Evolutionary conservation across 1,140 invertebrate species (phyloP), one percentile per base, ranked within the genome.

Genomic region (Druon quercuslanigerum): DNA sequence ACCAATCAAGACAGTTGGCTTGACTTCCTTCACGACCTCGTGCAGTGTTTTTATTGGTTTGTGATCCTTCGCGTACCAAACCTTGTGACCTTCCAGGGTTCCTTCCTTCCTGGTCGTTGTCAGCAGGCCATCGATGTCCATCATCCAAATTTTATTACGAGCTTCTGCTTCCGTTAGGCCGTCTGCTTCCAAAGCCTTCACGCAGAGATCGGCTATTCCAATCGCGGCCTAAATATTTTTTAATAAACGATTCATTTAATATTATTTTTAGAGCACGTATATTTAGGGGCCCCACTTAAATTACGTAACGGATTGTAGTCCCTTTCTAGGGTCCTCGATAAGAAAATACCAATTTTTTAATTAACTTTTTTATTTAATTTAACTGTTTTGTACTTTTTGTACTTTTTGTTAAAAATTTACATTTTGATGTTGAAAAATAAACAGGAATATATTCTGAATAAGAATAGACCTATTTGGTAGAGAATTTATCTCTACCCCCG

Each of bases 1-100:
- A 96, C 96, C 97, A 89, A 98, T 98, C 57, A 98, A 87, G 82
- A 95, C 94, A 52, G 95, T 94, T 0, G 98, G 98, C 86, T 97
- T 96, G 33, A 98, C 92, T 87, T 96, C 93, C 54, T 94, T 94
- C 0, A 99, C 95, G 73, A 98, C 93, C 7, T 96, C 94, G 54
- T 94, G 91, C 12, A 99, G 93, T 87, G 95, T 93, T 77, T 95
- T 96, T 87, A 96, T 94, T 1, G 95, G 94, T 70, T 93, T 92
- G 78, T 96, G 93, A 73, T 98, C 94, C 88, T 99, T 98, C 14
- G 96, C 96, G 87, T 96, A 99, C 70, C 92, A 93, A 19, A 92
- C 91, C 83, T 98, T 97, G 79, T 98, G 96, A 8, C 95, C 94
- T 19, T 94, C 93, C 11, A 96, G 91, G 72, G 93, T 93, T 46